phyloP scores from a whole-genome alignment of 2,113 vertebrate genomes.

The Triplophysa rosa region DNA sequence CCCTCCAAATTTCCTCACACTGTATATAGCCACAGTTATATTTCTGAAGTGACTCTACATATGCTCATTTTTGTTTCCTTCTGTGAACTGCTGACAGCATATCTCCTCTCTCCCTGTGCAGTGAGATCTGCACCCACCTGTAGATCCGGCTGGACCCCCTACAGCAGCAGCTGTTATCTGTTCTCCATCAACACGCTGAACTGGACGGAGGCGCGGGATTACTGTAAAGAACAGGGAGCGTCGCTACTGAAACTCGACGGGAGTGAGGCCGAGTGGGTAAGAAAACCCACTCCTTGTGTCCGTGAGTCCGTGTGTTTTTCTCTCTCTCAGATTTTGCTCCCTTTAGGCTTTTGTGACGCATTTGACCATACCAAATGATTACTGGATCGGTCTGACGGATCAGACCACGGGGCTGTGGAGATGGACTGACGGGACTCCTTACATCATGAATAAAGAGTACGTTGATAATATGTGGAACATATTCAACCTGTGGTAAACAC shows the following conservation, averaged over 20 bases:
- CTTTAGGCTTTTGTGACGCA: not conserved
- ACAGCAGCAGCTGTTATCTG: constrained; percentile 8
- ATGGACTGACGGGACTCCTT: constrained; percentile 54
- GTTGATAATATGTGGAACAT: not conserved
- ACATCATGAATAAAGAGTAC: constrained; percentile 49
- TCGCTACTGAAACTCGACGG: constrained; percentile 18
- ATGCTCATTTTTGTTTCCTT: not conserved
- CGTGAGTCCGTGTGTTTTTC: not conserved
- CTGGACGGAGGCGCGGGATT: not conserved
- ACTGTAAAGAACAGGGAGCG: not conserved
- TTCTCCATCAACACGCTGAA: not conserved
- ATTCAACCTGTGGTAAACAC: too few relatives aligned
- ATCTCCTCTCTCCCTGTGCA: not conserved
- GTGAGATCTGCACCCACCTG: not conserved
- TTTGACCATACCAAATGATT: not conserved
- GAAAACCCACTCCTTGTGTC: not conserved
- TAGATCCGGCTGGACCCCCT: not conserved
- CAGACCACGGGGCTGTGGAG: constrained; percentile 55
- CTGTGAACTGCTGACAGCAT: not conserved
- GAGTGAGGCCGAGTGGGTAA: not conserved
- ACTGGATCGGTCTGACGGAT: constrained; percentile 59
- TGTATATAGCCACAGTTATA: too few relatives aligned
- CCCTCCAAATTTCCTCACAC: too few relatives aligned
- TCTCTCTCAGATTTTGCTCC: not conserved
- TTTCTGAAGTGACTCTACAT: too few relatives aligned